Evolutionary conservation across 1,140 invertebrate genomes (phyloP).

Genomic region (Drosophila santomea): DNA sequence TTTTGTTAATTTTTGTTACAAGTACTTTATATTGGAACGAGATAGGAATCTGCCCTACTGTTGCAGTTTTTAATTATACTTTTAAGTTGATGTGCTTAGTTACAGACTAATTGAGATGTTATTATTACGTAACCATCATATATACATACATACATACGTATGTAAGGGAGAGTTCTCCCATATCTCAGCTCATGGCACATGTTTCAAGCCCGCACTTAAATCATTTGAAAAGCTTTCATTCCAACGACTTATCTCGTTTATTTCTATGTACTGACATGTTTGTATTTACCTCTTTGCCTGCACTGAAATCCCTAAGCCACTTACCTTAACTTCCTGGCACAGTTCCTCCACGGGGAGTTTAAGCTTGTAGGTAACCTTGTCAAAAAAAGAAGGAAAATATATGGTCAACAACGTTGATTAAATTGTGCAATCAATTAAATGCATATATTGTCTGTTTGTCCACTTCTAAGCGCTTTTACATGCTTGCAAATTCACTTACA

Average conservation of each 20-base stretch:
- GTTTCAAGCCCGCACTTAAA: constrained; percentile 19
- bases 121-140: background rate
- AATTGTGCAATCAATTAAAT: constrained; percentile 49
- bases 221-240: constrained; percentile 8
- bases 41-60: background rate
- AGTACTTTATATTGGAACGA: background rate
- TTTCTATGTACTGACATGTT: background rate
- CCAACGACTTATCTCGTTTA: background rate
- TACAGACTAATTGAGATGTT: constrained; percentile 19
- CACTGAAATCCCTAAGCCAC: constrained; percentile 52
- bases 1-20: background rate
- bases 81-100: constrained; percentile 9
- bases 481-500: constrained; percentile 2
- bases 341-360: constrained; percentile 94
- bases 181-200: constrained; percentile 17
- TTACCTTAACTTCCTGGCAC: constrained; percentile 93
- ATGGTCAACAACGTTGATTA: constrained; percentile 46
- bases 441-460: constrained; percentile 10
- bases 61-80: too few relatives aligned
- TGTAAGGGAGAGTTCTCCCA: background rate
- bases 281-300: background rate
- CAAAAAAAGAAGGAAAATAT: constrained; percentile 32
- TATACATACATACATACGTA: background rate
- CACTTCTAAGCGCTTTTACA: background rate
- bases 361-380: constrained; percentile 86